phyloP scores from a whole-genome alignment of 1,140 invertebrate genomes.

The Hypsibius dujardini region DNA sequence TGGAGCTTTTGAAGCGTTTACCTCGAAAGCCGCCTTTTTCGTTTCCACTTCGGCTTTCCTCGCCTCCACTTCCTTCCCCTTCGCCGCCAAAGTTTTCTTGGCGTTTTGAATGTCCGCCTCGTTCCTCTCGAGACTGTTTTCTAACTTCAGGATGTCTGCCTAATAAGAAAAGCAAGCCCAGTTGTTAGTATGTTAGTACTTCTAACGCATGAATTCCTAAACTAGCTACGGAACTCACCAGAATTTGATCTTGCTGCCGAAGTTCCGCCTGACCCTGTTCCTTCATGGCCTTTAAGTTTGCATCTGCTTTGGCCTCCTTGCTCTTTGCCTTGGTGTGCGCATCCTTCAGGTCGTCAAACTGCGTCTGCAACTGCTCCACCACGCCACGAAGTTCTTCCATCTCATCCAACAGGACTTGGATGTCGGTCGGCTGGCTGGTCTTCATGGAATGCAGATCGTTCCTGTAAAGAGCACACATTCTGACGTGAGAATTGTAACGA shows the following conservation, averaged over 20 bases:
- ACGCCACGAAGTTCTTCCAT: neutral
- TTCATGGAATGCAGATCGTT: neutral
- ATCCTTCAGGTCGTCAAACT: neutral
- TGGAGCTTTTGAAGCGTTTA: too few species aligned
- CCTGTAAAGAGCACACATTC: neutral
- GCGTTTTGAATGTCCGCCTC: too few species aligned
- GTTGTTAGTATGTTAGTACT: too few species aligned
- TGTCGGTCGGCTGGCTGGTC: neutral
- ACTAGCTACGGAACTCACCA: neutral
- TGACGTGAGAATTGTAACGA: neutral
- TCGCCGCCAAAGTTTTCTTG: too few species aligned
- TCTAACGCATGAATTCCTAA: too few species aligned
- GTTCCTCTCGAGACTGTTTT: too few species aligned
- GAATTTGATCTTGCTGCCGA: neutral
- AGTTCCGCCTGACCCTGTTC: neutral
- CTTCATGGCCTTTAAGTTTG: neutral
- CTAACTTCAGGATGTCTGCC: too few species aligned
- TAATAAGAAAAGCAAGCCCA: too few species aligned
- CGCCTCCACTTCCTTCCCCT: too few species aligned
- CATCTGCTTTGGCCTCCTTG: neutral
- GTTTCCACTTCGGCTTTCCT: too few species aligned
- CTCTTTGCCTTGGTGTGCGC: neutral
- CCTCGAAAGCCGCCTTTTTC: too few species aligned
- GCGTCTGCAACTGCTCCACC: neutral
- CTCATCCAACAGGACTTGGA: neutral